phyloP scores from a whole-genome alignment of 2,797 vertebrate genomes.

The Tauraco hartlaubi region DNA sequence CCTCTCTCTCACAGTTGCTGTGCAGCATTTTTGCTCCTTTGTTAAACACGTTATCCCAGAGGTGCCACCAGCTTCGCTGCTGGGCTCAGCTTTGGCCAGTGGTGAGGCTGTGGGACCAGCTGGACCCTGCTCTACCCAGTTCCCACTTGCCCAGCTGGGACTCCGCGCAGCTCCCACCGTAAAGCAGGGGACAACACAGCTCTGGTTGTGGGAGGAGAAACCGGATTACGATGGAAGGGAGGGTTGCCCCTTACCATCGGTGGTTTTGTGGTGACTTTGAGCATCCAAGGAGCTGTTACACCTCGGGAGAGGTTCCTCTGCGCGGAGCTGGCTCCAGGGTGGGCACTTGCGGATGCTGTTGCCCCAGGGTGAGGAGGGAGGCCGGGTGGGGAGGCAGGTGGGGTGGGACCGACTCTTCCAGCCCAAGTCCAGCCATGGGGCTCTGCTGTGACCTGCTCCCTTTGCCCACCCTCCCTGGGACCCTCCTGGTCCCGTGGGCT shows the following conservation, averaged over 20 bases:
- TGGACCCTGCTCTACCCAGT: not conserved
- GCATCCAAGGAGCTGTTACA: fast-evolving
- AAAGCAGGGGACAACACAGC: not conserved
- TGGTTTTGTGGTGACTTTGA: fast-evolving
- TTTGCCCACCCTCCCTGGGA: fast-evolving
- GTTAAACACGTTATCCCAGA: not conserved
- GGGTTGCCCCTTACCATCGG: too few relatives aligned
- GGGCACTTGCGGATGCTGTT: not conserved
- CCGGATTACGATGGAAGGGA: fast-evolving
- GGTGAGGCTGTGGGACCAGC: not conserved
- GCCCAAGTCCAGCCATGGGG: fast-evolving
- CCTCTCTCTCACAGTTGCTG: not conserved
- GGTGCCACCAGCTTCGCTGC: not conserved
- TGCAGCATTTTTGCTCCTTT: not conserved
- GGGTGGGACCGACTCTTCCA: not conserved
- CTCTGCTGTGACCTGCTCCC: not conserved
- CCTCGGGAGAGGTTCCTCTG: not conserved
- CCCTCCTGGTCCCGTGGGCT: fast-evolving
- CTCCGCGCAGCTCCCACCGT: not conserved
- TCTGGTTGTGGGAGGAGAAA: not conserved
- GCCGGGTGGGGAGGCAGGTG: not conserved
- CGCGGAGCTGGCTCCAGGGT: not conserved
- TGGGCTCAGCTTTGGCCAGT: not conserved
- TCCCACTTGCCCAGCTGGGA: not conserved
- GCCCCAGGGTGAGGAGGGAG: too few relatives aligned